Evolutionary conservation across 2,113 vertebrate genomes (phyloP), one percentile per base, ranked within the genome.

Genomic region (Phaethornis superciliosus): DNA sequence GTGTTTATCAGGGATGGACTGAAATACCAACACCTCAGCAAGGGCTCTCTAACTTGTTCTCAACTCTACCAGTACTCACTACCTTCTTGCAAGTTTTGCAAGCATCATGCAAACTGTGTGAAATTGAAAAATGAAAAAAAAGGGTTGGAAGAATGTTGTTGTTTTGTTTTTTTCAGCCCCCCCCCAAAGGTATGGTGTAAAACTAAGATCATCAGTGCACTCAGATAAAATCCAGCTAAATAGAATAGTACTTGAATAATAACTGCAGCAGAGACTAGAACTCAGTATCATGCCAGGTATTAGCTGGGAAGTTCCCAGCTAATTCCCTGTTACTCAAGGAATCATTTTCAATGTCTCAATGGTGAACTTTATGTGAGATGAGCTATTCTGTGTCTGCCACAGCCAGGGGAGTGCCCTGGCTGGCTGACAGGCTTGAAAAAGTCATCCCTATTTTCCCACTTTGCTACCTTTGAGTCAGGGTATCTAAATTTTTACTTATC

Each of bases 21-120:
- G 54, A 65, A 76, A 60, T 28, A 87, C 5, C 37, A 67, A 9
- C 35, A 47, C 8, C 20, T 21, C 16, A 76, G 46, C 70, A 55
- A 79, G 35, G 58, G 14, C 28, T 52, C 28, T 46, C 56, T 62
- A 40, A 49, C 17, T 76, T 64, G 15, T 47, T 78, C 86, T 81
- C n/a, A 27, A 40, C 27, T 81, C 35, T 51, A 33, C 5, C 47
- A 44, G 30, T 44, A 64, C 27, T 86, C 26, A 15, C 7, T 52
- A 27, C 15, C 12, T 14, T 51, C 30, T 51, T 13, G 5, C 37
- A 33, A 70, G 54, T 62, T 92, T 74, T 75, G 21, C 0, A 0
- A 84, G 26, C 16, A 30, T 78, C 60, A 56, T 11, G 40, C 5
- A 19, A 92, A 60, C 40, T 40, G 40, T 3, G 5, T 37, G 24